Conservation (phyloP, 2,888 invertebrate species). For the Mamestra brassicae region DNA sequence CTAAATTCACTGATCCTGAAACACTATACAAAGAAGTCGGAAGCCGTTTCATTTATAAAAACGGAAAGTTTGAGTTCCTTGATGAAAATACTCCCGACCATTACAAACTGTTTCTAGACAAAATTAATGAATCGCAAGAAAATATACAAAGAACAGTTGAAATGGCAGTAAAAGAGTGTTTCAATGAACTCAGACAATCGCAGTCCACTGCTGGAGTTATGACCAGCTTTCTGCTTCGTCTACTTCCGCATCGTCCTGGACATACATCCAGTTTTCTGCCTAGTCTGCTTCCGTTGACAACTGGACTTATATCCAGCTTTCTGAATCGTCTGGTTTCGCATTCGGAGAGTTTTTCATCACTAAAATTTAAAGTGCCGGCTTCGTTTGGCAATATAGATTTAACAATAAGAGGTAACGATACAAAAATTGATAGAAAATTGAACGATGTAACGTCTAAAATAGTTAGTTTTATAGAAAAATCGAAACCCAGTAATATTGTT, state of each 20-base stretch:
- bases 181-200: conserved; percentile 1
- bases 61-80: conserved; percentile 25
- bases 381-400: conserved; percentile 53
- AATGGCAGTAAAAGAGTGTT: conserved; percentile 15
- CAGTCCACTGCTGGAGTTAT: no score
- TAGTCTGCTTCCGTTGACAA: no score
- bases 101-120: conserved; percentile 9
- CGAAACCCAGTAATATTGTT: conserved; percentile 2
- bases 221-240: no score
- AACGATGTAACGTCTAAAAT: conserved; percentile 13
- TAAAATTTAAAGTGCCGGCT: conserved; percentile 40
- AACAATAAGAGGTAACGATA: conserved; percentile 21
- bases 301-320: no score
- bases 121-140: conserved; percentile 10
- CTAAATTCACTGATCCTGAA: background rate
- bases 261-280: no score
- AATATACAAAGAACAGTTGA: conserved; percentile 21
- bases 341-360: background rate
- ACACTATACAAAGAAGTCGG: background rate
- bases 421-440: conserved; percentile 26
- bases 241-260: no score
- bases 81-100: conserved; percentile 1
- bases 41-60: conserved; percentile 11
- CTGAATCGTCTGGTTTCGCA: no score
- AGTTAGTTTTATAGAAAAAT: conserved; percentile 1